A percentile compares a stretch with the other conserved stretches of the same genome.
Conservation (phyloP, 2,113 vertebrate species). For the Brienomyrus longianalis region DNA sequence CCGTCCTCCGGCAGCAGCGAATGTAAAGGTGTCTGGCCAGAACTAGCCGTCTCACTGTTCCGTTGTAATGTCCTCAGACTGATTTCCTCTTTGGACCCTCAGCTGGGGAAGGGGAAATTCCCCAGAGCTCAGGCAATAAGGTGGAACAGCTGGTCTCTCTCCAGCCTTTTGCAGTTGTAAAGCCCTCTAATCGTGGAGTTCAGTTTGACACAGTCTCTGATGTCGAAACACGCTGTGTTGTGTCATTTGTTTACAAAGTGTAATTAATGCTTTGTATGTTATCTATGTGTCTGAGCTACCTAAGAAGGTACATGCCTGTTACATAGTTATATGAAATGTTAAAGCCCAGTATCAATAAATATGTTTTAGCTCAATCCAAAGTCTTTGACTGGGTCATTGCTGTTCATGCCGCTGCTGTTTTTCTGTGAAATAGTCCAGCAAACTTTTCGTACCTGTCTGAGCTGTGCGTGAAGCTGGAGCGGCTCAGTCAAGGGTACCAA, state of each 20-base stretch:
- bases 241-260: background rate
- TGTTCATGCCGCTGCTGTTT: background rate
- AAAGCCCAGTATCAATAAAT: background rate
- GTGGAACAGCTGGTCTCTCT: background rate
- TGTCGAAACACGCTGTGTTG: background rate
- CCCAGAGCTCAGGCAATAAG: background rate
- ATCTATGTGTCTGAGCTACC: background rate
- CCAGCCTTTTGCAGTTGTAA: background rate
- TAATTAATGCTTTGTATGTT: background rate
- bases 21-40: background rate
- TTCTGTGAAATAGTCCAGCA: background rate
- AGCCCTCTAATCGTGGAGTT: background rate
- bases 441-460: background rate
- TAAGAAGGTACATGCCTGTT: background rate
- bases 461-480: background rate
- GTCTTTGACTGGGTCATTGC: background rate
- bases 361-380: background rate
- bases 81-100: background rate
- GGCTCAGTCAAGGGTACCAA: background rate
- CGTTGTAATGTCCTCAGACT: background rate
- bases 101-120: background rate
- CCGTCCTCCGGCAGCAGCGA: background rate
- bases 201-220: background rate
- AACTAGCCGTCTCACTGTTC: background rate
- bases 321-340: background rate